Evolutionary conservation across 2,113 vertebrate genomes (phyloP), one percentile per base, ranked within the genome.

Genomic region (Carassius auratus): DNA sequence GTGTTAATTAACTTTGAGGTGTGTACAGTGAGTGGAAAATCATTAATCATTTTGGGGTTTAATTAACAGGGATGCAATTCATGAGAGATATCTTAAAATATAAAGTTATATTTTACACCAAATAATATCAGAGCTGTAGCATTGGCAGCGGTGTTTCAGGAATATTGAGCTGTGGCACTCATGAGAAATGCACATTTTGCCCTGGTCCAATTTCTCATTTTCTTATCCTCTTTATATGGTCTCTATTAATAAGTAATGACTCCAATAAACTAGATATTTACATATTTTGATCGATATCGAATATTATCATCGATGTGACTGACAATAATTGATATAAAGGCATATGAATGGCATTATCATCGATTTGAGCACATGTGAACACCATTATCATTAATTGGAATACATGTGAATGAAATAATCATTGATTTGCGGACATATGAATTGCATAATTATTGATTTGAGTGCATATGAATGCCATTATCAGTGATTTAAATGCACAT

Each of bases 1-100:
- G 89, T 84, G 87, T 86, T 92, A 90, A 94, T 93, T 93, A 92
- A 91, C 87, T 92, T 90, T 87, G 74, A 89, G 90, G 23, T 42
- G 61, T 89, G 78, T 88, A 84, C 48, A 86, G 57, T 73, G 86
- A 87, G 89, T 85, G 85, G 84, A 91, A 83, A 85, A 71, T 30
- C 30, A 87, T 75, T 78, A 74, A 90, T 92, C 90, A 89, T 92
- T 92, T 90, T 92, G 87, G 90, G 87, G 77, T 5, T 48, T 68
- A 59, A 21, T 48, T 42, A 66, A 52, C 19, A 77, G 26, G 21
- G 30, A 45, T 38, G 50, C 15, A 15, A 38, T 21, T n/a, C 26
- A 15, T 36, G 42, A 50, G 48, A 69, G 21, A n/a, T 21, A 61
- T 78, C 19, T 10, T 30, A 26, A 59, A 77, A 30, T 36, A 19